Base-by-base conservation (phyloP, 2,797 vertebrate genomes). In the Chromobotia macracanthus region DNA sequence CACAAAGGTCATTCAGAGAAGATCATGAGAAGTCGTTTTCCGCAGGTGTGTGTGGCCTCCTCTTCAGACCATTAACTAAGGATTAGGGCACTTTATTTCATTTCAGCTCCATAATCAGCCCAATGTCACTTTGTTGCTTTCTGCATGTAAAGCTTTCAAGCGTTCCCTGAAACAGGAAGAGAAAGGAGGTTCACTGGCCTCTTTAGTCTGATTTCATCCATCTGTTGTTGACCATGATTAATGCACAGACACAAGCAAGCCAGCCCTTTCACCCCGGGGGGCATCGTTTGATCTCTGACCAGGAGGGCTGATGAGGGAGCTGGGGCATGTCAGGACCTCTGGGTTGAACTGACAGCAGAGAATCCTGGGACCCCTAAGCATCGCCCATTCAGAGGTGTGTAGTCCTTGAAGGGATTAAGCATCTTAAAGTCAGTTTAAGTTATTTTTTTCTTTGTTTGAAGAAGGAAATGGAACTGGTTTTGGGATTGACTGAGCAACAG, bases 121-220 rank as follows among this genome's bases (percentile, higher is more conserved):
- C 71, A 41, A 65, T 35, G 78, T 83, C 67, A 79, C 73, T 82
- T 71, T 82, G 84, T 82, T 71, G 74, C 84, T 77, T 89, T 77
- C 89, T 87, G 86, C 85, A 85, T 77, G 88, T 86, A 85, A 84
- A 81, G 81, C 89, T 89, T 87, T 87, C 84, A 85, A 88, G 87
- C 86, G n/a, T 81, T 66, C 79, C 38, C 71, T 79, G 89, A 63
- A 16, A 78, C 82, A 75, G 64, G 63, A 68, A 70, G 48, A 82
- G 89, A 90, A 88, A 78, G 68, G 90, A 90, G 89, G 88, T 72
- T 58, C 81, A 80, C 82, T 72, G 83, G 64, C 87, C 91, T 89
- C 91, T 94, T 93, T 90, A 92, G 89, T 88, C 89, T 89, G 90
- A 91, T 92, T 93, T 92, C 87, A 13, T 80, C 91, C 91, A 89